Evolutionary conservation across 2,888 invertebrate genomes (phyloP).

Genomic region (Drosophila quasianomalipes): DNA sequence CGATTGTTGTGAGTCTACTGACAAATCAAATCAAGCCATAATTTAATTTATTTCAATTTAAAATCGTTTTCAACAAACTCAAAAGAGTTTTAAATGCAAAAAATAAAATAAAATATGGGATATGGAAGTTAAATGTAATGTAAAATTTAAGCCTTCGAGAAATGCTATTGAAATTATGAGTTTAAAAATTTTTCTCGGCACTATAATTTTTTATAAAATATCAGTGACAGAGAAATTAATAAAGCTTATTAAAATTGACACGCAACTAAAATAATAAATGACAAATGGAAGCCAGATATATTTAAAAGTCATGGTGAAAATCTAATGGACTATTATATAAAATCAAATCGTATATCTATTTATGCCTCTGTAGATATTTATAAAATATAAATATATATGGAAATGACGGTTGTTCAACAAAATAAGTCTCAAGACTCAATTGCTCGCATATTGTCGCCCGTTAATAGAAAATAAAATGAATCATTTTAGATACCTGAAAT

Average conservation of each 20-base stretch:
- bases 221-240: too few species aligned
- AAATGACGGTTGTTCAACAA: constrained; percentile 5
- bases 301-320: too few species aligned
- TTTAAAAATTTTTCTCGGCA: background rate
- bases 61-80: constrained; percentile 42
- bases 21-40: constrained; percentile 49
- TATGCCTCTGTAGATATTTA: background rate
- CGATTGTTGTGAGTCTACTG: background rate
- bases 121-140: background rate
- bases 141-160: constrained; percentile 5
- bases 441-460: constrained; percentile 9
- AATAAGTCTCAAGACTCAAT: background rate
- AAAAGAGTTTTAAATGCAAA: constrained; percentile 18
- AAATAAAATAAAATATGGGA: background rate
- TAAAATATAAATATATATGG: background rate
- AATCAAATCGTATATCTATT: background rate
- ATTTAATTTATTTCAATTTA: constrained; percentile 51
- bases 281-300: background rate
- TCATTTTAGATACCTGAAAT: constrained; percentile 27
- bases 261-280: background rate
- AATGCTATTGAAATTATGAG: background rate
- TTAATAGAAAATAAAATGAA: constrained; percentile 31
- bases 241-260: background rate
- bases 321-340: too few species aligned
- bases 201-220: background rate